A percentile compares a stretch with the other conserved stretches of the same genome.
phyloP scores from a whole-genome alignment of 1,140 invertebrate species.

The Solenopsis fugax region DNA sequence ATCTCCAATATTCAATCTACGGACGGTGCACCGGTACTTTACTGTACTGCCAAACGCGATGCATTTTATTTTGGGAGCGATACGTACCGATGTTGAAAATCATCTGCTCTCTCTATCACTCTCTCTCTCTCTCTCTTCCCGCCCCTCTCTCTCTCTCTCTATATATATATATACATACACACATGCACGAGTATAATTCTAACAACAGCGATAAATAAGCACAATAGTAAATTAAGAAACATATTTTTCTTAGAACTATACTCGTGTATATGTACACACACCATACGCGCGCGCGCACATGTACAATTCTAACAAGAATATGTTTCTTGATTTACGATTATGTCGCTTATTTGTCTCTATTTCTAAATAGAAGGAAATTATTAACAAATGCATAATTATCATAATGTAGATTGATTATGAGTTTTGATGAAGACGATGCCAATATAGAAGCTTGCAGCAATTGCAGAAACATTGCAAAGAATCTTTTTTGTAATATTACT shows the following conservation, averaged over 20 bases:
- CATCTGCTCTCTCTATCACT: conserved; percentile 57
- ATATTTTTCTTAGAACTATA: background rate
- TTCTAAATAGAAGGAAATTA: background rate
- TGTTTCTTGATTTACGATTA: conserved; percentile 20
- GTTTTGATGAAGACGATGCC: background rate
- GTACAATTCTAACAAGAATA: background rate
- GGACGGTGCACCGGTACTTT: conserved; percentile 62
- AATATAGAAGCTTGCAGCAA: too few relatives aligned
- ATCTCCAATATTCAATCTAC: conserved; percentile 21
- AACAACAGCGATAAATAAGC: background rate
- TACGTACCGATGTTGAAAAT: conserved; percentile 80
- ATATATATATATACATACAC: background rate
- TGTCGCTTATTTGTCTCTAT: background rate
- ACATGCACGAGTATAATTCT: conserved; percentile 54
- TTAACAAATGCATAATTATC: background rate
- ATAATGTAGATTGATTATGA: background rate
- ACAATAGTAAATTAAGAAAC: conserved; percentile 25
- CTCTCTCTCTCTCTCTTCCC: too few relatives aligned
- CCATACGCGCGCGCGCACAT: too few relatives aligned
- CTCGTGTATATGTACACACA: too few relatives aligned
- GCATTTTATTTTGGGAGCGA: conserved; percentile 84
- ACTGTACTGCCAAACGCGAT: conserved; percentile 80
- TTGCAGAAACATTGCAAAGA: too few relatives aligned
- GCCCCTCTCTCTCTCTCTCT: too few relatives aligned
- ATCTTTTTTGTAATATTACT: too few relatives aligned